phyloP scores from a whole-genome alignment of 2,888 invertebrate species.

The Parochlus steinenii region DNA sequence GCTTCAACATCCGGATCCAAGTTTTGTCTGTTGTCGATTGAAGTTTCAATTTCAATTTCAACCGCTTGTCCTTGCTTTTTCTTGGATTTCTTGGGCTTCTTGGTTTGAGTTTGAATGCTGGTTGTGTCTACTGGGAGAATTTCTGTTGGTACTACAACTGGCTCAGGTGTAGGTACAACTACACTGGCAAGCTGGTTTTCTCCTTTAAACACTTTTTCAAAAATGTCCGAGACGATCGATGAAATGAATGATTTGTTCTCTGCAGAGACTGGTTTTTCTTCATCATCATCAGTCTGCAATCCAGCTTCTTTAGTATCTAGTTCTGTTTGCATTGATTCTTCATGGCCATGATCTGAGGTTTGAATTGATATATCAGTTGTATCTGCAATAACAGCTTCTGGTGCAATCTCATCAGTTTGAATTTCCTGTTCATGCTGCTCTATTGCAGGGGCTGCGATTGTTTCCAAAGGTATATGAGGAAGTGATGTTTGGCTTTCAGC shows the following conservation, averaged over 20 bases:
- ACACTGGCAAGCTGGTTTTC: neutral
- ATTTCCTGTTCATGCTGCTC: constrained; percentile 24
- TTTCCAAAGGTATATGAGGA: constrained; percentile 17
- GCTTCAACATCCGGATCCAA: neutral
- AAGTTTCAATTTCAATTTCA: constrained; percentile 20
- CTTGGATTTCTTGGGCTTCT: constrained; percentile 11
- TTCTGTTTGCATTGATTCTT: constrained; percentile 37
- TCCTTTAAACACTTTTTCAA: neutral
- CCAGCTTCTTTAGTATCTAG: constrained; percentile 24
- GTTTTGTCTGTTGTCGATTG: neutral
- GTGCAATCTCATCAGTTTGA: constrained; percentile 20
- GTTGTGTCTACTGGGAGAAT: constrained; percentile 18
- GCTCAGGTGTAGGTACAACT: neutral
- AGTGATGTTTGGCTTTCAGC: constrained; percentile 8
- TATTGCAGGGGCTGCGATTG: too few relatives aligned
- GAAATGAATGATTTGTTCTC: constrained; percentile 31
- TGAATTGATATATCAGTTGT: constrained; percentile 19
- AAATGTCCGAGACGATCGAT: constrained; percentile 17
- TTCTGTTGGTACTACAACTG: constrained; percentile 1
- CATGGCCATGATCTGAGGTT: constrained; percentile 16
- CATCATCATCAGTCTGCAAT: constrained; percentile 12
- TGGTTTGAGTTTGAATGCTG: constrained; percentile 24
- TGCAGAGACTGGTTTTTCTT: constrained; percentile 26
- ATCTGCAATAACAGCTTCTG: constrained; percentile 11
- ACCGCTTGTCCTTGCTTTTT: constrained; percentile 17